These are phyloP conservation scores for Lasius platythorax DNA, from an alignment of 2,888 invertebrate species.

Conservation along the genomic window DNA sequence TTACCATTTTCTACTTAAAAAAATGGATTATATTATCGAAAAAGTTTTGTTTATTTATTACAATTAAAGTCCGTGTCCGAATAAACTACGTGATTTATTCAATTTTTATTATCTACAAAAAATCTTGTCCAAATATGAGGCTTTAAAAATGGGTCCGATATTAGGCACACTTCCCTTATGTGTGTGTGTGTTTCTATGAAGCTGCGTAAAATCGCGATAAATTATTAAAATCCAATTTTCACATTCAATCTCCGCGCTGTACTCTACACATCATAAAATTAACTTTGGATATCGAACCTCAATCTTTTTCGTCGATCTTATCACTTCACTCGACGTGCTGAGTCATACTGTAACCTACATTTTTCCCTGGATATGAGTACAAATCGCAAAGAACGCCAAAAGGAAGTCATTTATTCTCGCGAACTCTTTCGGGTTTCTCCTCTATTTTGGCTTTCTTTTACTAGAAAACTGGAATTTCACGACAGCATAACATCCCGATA, in stretches of 20 bases:
- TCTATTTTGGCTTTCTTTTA: slow-evolving; percentile 1
- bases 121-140: too few species aligned
- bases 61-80: too few species aligned
- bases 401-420: background rate
- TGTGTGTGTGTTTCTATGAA: too few species aligned
- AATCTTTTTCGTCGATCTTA: slow-evolving; percentile 16
- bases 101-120: too few species aligned
- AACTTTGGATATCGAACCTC: slow-evolving; percentile 10
- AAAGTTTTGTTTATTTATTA: too few species aligned
- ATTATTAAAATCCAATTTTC: slow-evolving; percentile 2
- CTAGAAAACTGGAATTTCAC: slow-evolving; percentile 11
- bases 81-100: too few species aligned
- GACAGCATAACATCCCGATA: background rate
- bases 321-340: background rate
- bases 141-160: too few species aligned
- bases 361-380: background rate
- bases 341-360: slow-evolving; percentile 15
- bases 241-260: background rate
- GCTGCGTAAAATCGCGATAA: background rate
- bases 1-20: too few species aligned
- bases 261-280: background rate
- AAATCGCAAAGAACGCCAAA: slow-evolving; percentile 3
- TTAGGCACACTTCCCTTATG: too few species aligned
- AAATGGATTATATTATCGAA: too few species aligned
- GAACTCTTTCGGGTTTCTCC: background rate